Evolutionary conservation across 1,140 invertebrate species (phyloP).

Genomic region (Glossosoma conforme): DNA sequence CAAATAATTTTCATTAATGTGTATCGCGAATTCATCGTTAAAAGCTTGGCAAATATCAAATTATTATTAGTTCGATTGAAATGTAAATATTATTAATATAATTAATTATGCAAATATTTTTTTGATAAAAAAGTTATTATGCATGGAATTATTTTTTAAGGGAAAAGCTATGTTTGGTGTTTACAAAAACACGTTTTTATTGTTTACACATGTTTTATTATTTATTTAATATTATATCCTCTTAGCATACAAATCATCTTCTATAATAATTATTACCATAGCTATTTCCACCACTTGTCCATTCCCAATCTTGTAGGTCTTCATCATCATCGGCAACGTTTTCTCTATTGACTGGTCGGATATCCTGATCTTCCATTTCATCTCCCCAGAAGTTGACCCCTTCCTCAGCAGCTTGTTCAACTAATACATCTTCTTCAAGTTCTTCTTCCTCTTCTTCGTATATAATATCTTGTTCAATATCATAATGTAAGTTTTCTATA

Average conservation of each 20-base stretch:
- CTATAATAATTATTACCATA: constrained; percentile 14
- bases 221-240: too few relatives aligned
- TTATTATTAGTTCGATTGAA: constrained; percentile 2
- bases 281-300: constrained; percentile 34
- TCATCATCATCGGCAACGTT: constrained; percentile 37
- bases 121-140: background rate
- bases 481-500: constrained; percentile 39
- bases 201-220: too few relatives aligned
- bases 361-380: constrained; percentile 29
- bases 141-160: background rate
- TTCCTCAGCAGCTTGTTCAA: constrained; percentile 38
- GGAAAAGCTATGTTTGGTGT: background rate
- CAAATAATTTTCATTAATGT: too few relatives aligned
- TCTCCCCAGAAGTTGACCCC: constrained; percentile 39
- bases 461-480: constrained; percentile 43
- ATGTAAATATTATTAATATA: background rate
- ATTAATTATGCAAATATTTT: background rate
- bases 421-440: constrained; percentile 33
- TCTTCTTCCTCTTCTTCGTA: constrained; percentile 46
- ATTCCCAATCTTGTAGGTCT: constrained; percentile 45
- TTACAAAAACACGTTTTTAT: too few relatives aligned
- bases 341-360: constrained; percentile 33
- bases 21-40: constrained; percentile 16
- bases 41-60: constrained; percentile 1
- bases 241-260: constrained; percentile 8